A percentile compares a stretch with the other conserved stretches of the same genome.
Conservation (phyloP, 2,888 invertebrate species). For the Sesamia inferens region DNA sequence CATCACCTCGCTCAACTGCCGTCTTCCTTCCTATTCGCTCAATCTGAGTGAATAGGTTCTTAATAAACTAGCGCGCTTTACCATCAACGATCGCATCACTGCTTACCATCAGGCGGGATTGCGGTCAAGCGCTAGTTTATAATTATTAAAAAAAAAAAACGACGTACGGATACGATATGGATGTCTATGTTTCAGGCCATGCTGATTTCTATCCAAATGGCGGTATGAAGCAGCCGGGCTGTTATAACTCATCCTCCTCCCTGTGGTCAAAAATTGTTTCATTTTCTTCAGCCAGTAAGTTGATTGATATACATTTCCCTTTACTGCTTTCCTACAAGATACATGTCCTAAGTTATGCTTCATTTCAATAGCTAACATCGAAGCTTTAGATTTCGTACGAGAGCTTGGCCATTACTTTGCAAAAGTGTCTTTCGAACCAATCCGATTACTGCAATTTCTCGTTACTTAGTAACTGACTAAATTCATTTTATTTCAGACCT, state of each 20-base stretch:
- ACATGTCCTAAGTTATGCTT: background rate
- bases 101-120: no score
- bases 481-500: conserved; percentile 75
- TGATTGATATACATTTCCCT: background rate
- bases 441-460: background rate
- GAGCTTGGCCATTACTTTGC: background rate
- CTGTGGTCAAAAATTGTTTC: conserved; percentile 77
- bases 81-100: no score
- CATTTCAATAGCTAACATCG: background rate
- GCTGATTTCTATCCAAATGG: conserved; percentile 93
- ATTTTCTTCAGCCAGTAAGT: conserved; percentile 82
- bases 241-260: conserved; percentile 77
- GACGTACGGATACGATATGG: no score
- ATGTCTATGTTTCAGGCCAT: conserved; percentile 82
- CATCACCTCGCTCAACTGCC: no score
- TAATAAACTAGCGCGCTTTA: no score
- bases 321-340: background rate
- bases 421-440: background rate
- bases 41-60: no score
- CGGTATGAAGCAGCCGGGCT: conserved; percentile 92
- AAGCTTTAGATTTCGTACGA: background rate
- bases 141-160: no score
- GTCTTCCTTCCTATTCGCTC: no score
- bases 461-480: background rate
- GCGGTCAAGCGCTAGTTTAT: no score